A percentile compares a stretch with the other conserved stretches of the same genome.
phyloP scores from a whole-genome alignment of 2,888 invertebrate genomes.

The Xestia ashworthii region DNA sequence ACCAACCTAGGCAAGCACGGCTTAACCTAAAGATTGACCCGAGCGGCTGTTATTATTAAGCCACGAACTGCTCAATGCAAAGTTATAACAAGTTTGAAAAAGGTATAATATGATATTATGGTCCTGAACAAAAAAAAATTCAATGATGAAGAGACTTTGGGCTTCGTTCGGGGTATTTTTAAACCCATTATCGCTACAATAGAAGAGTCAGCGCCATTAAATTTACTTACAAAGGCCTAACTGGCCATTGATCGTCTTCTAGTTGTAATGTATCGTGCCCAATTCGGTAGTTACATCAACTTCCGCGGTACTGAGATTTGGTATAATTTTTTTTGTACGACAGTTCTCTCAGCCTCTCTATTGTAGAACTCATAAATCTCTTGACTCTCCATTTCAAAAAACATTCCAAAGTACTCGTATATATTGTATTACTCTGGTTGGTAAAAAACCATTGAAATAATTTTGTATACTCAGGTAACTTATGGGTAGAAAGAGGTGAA shows the following conservation, averaged over 20 bases:
- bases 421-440: background rate
- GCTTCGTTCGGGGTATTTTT: no score
- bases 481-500: constrained; percentile 11
- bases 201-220: background rate
- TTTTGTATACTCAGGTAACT: constrained; percentile 19
- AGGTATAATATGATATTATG: no score
- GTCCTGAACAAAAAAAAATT: no score
- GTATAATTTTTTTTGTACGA: background rate
- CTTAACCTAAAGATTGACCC: no score
- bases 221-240: background rate
- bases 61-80: no score
- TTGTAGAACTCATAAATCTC: background rate
- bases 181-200: background rate
- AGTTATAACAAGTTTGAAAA: no score
- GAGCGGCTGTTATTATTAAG: no score
- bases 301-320: background rate
- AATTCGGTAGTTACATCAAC: background rate
- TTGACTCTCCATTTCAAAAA: background rate
- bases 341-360: background rate
- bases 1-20: no score
- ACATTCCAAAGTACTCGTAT: background rate
- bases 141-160: no score
- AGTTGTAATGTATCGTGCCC: background rate
- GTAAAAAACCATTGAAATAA: constrained; percentile 15
- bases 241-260: background rate